Evolutionary conservation across 2,113 vertebrate genomes (phyloP), one percentile per base, ranked within the genome.

Genomic region (Zootoca vivipara): DNA sequence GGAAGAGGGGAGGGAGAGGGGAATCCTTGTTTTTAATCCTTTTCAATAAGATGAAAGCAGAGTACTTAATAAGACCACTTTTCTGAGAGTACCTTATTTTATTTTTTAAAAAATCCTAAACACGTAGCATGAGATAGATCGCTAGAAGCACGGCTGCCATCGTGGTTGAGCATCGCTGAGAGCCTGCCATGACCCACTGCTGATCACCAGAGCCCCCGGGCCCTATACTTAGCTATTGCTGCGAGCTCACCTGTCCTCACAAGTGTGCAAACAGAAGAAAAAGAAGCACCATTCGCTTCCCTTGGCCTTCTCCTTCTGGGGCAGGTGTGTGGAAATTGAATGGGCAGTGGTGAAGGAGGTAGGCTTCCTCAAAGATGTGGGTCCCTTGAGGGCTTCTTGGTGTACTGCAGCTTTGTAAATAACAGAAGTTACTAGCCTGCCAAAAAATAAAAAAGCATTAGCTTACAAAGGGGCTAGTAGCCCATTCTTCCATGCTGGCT

Each of bases 1-100:
- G 89, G 86, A 79, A 87, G 80, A 85, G 56, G 22, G 65, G 5
- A 18, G 13, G 1, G 67, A 62, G 58, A 7, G 58, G 62, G 42
- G 88, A 90, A 70, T 89, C 89, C 33, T 7, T 52, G 20, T 82
- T 89, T 87, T 75, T 91, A 92, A 89, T 82, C 69, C 90, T 78
- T 87, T 1, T 84, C 40, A 91, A 58, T 82, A 18, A 89, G 87
- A 77, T 67, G 62, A 84, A 87, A 42, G 73, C 88, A 28, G 89
- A 91, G 22, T 74, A 62, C 74, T 86, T 9, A 9, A 16, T 83
- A 56, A 67, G 78, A 78, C 87, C 65, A 79, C 89, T 93, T 91
- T 94, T 72, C 88, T 46, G 22, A 46, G 10, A 35, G 26, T 65
- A 16, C 28, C 16, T 35, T 73, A 1, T 64, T 82, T 35, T n/a